phyloP scores from a whole-genome alignment of 2,888 invertebrate genomes.

The Phengaris arion region DNA sequence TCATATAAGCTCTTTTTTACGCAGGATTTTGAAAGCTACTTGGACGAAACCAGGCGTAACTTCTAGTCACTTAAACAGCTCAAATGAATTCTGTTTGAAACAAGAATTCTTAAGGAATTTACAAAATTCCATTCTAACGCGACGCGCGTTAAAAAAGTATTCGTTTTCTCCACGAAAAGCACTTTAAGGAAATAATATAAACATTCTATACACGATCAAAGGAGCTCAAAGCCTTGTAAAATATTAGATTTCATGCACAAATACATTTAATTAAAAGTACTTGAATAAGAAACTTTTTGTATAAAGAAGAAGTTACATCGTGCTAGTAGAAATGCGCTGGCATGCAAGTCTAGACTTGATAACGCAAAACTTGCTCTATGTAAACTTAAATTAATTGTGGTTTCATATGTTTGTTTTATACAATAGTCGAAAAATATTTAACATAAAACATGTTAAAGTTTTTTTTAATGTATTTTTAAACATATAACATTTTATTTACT shows the following conservation, averaged over 20 bases:
- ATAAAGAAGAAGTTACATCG: background rate
- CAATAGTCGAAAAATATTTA: no score
- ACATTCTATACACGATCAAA: conserved; percentile 13
- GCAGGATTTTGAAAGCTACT: no score
- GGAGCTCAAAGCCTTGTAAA: conserved; percentile 10
- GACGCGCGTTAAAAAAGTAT: background rate
- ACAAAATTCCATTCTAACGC: background rate
- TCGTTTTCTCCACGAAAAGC: background rate
- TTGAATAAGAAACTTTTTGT: background rate
- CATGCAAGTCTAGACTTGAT: background rate
- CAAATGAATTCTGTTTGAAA: background rate
- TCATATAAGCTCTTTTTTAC: no score
- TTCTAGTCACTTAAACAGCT: background rate
- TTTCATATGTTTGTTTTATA: no score
- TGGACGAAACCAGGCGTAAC: background rate
- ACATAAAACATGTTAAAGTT: no score
- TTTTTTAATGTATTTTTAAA: no score
- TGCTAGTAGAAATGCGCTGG: background rate
- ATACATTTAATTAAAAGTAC: conserved; percentile 15
- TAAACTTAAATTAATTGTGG: background rate
- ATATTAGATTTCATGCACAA: conserved; percentile 20
- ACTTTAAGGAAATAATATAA: conserved; percentile 1
- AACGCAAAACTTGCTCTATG: background rate
- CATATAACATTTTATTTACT: no score
- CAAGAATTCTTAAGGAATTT: background rate